phyloP scores from a whole-genome alignment of 1,140 invertebrate genomes.

The Brachionus asplanchnoidis region DNA sequence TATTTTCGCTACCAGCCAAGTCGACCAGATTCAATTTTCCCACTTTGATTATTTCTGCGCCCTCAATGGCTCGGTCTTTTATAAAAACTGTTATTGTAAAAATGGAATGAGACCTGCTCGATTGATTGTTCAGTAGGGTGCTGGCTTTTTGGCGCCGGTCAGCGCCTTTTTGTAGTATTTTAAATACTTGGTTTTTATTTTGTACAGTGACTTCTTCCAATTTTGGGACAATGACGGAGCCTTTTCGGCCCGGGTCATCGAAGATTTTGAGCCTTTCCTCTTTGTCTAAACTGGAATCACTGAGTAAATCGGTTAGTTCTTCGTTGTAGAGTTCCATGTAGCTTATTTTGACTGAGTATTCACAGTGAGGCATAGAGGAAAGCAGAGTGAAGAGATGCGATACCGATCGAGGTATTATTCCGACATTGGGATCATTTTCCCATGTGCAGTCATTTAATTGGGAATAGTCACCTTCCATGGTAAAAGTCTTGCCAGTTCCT shows the following conservation, averaged over 20 bases:
- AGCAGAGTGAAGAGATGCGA: slow-evolving; percentile 55
- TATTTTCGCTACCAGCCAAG: slow-evolving; percentile 92
- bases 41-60: slow-evolving; percentile 84
- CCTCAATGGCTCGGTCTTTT: slow-evolving; percentile 79
- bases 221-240: slow-evolving; percentile 84
- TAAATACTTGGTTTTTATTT: slow-evolving; percentile 82
- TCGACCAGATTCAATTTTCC: slow-evolving; percentile 94
- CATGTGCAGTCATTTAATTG: slow-evolving; percentile 60
- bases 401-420: slow-evolving; percentile 59
- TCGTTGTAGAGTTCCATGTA: slow-evolving; percentile 96
- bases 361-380: slow-evolving; percentile 65
- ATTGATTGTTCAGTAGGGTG: slow-evolving; percentile 84
- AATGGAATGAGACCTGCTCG: slow-evolving; percentile 85
- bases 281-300: slow-evolving; percentile 62
- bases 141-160: slow-evolving; percentile 80
- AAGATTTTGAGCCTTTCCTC: slow-evolving; percentile 66
- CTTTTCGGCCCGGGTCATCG: slow-evolving; percentile 62
- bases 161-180: slow-evolving; percentile 67
- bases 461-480: slow-evolving; percentile 84
- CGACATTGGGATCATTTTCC: slow-evolving; percentile 65
- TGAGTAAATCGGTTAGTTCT: slow-evolving; percentile 85
- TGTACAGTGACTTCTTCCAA: slow-evolving; percentile 84
- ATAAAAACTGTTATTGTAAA: slow-evolving; percentile 91
- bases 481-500: slow-evolving; percentile 93
- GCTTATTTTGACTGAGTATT: slow-evolving; percentile 83